Conservation (phyloP, 2,888 invertebrate species). For the Lithodes maja region DNA sequence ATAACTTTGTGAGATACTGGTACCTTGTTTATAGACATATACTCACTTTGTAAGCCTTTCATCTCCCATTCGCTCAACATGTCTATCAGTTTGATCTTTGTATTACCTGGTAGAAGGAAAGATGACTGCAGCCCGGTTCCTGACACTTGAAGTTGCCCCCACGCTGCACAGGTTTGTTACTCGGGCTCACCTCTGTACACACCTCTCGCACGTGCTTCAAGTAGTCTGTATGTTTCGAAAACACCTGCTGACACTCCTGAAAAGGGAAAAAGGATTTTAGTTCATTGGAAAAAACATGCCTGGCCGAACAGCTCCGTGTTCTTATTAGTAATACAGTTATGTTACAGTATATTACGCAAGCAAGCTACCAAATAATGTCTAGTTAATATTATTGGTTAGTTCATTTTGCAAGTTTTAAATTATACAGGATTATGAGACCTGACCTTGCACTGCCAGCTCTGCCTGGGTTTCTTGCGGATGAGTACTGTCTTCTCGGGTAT, state of each 20-base stretch:
- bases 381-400: too few species aligned
- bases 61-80: not conserved
- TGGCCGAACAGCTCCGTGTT: too few species aligned
- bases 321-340: too few species aligned
- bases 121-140: constrained; percentile 66
- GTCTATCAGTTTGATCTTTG: not conserved
- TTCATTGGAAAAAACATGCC: too few species aligned
- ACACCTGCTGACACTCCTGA: constrained; percentile 64
- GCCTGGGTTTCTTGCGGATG: constrained; percentile 62
- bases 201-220: constrained; percentile 56
- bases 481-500: constrained; percentile 68
- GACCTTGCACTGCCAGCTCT: constrained; percentile 65
- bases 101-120: constrained; percentile 63
- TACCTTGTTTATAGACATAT: not conserved
- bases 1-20: too few species aligned
- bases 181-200: constrained; percentile 50
- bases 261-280: not conserved
- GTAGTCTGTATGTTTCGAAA: constrained; percentile 56
- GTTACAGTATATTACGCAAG: too few species aligned
- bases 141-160: constrained; percentile 64
- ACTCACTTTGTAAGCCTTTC: too few species aligned
- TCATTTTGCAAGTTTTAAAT: too few species aligned
- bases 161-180: constrained; percentile 40
- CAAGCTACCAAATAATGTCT: too few species aligned
- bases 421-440: not conserved